Evolutionary conservation across 2,888 invertebrate species (phyloP), one percentile per base, ranked within the genome.

Genomic region (Drosophila lutescens): DNA sequence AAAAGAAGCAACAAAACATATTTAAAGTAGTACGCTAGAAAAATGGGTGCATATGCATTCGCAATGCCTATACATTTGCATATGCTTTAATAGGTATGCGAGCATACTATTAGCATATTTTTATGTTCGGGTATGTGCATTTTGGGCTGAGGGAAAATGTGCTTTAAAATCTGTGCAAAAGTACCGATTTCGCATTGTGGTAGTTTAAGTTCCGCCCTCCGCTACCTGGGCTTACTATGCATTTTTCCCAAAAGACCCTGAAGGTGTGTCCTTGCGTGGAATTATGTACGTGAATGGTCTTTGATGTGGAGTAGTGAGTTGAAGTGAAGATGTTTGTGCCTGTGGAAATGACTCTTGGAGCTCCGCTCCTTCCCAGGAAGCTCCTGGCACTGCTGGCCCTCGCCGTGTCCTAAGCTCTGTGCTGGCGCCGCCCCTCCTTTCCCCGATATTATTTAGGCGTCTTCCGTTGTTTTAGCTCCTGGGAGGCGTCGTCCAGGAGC

Each of bases 371-470:
- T 38, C 12, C 62, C 38, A 46, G 77, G 69, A 17, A 49, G 47
- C 75, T 78, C 77, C 81, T 71, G 81, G 73, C 81, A 80, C 74
- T 71, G 67, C 69, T 66, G 57, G 41, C 73, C 56, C 68, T 65
- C 15, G 50, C 57, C 41, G 38, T 12, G 60, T 60, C 53, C 70
- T 85, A 86, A 80, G 80, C 79, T 75, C 77, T 77, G 68, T 75
- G 76, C 78, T 87, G 79, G 63, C 84, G 78, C 76, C 77, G 73
- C 76, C 61, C 78, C 77, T 76, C 77, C 71, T 83, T 90, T 56
- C 69, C 59, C 84, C 83, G 89, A 89, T 91, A 91, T 92, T 92
- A 92, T 91, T 92, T 92, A 63, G 90, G 90, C 85, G 90, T 89
- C 86, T 92, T 92, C 72, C 92, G 87, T 78, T 92, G 91, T 61